Percentiles rank a stretch among this genome's conserved stretches.
Conservation (phyloP, 1,140 invertebrate species). For the Rhagoletis pomonella region DNA sequence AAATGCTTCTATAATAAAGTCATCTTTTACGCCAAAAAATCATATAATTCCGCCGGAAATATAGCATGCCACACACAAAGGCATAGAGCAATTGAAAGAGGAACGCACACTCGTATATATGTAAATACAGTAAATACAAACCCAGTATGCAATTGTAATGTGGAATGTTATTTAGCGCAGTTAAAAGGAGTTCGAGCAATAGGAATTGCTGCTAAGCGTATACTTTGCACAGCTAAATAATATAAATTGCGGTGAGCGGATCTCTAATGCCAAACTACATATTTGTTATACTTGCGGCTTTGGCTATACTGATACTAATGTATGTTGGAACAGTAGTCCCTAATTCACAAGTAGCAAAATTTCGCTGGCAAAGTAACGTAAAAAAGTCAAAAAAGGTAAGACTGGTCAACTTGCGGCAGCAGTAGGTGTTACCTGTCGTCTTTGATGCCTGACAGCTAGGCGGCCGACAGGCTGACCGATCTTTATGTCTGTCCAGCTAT, state of each 20-base stretch:
- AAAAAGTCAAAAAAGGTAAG: neutral
- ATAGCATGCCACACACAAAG: slow-evolving; percentile 43
- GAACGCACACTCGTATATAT: too few species aligned
- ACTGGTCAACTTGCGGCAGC: slow-evolving; percentile 31
- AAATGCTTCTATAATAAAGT: neutral
- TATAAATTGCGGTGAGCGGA: neutral
- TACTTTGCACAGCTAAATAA: slow-evolving; percentile 18
- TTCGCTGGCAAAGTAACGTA: neutral
- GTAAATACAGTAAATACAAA: too few species aligned
- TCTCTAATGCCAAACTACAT: neutral
- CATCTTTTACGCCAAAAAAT: neutral
- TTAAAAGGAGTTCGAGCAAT: slow-evolving; percentile 1
- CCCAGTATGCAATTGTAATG: neutral
- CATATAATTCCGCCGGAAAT: slow-evolving; percentile 30
- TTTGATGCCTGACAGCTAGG: slow-evolving; percentile 9
- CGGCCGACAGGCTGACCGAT: neutral
- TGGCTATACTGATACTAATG: neutral
- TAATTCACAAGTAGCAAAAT: slow-evolving; percentile 26
- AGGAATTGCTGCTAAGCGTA: neutral
- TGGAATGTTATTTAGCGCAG: neutral
- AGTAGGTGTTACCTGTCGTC: slow-evolving; percentile 36
- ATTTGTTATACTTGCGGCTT: neutral
- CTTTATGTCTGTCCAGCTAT: neutral
- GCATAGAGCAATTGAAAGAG: neutral
- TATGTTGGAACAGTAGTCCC: neutral